phyloP scores from a whole-genome alignment of 2,113 vertebrate genomes.

The Chamaetylas fuelleborni region DNA sequence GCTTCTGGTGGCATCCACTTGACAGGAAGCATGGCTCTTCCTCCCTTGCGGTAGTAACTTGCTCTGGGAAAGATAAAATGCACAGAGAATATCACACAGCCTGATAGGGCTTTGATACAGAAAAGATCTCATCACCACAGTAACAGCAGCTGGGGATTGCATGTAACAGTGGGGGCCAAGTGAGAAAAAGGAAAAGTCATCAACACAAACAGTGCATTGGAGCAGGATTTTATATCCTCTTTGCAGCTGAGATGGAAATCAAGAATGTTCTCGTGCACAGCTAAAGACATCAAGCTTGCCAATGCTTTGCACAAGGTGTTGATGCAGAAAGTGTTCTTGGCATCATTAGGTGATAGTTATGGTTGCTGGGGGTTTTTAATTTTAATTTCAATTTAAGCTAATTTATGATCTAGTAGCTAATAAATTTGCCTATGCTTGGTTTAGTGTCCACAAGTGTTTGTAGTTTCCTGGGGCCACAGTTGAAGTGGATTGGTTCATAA shows the following conservation, averaged over 20 bases:
- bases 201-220: neutral
- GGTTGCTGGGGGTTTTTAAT: fast-evolving
- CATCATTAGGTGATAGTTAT: neutral
- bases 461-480: neutral
- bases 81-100: neutral
- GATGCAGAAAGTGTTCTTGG: neutral
- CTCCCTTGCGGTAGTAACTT: slow-evolving; percentile 91
- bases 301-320: neutral
- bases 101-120: neutral
- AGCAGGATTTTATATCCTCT: neutral
- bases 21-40: slow-evolving; percentile 86
- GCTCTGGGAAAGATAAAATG: slow-evolving; percentile 72
- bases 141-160: neutral
- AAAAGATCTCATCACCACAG: neutral
- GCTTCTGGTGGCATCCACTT: slow-evolving; percentile 95
- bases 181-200: neutral
- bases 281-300: neutral
- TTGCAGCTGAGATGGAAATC: neutral
- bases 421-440: neutral
- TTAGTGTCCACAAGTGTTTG: neutral
- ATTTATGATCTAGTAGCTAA: neutral
- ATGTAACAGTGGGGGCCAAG: neutral
- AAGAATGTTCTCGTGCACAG: neutral
- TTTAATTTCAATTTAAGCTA: neutral
- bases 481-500: neutral